A percentile compares a stretch with the other conserved stretches of the same genome.
These are phyloP conservation scores for Drosophila bipectinata DNA, from an alignment of 1,140 invertebrate species.

Conservation along the genomic window DNA sequence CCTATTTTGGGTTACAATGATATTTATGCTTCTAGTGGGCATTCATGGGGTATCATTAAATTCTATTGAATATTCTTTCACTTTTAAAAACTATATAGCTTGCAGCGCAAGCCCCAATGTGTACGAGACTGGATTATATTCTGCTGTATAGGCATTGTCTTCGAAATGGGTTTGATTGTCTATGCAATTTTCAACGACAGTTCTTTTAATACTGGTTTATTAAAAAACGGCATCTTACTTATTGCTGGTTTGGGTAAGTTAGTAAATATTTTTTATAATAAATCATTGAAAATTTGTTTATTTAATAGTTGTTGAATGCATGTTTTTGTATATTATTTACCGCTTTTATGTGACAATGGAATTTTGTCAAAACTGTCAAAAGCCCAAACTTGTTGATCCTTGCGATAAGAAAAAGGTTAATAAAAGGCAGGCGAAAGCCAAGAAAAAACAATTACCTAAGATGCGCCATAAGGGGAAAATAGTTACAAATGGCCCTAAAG, in stretches of 20 bases:
- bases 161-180: conserved; percentile 39
- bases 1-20: conserved; percentile 56
- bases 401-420: neutral
- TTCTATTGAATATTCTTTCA: neutral
- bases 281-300: neutral
- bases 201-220: conserved; percentile 30
- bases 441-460: neutral
- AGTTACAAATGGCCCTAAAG: neutral
- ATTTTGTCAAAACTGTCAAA: neutral
- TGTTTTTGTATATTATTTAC: conserved; percentile 50
- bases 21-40: conserved; percentile 47
- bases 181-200: conserved; percentile 42
- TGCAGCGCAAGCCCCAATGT: conserved; percentile 34
- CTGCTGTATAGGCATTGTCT: conserved; percentile 47
- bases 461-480: neutral
- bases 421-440: neutral
- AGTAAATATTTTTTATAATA: neutral
- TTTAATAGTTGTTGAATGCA: conserved; percentile 46
- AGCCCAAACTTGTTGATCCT: neutral
- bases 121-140: conserved; percentile 59
- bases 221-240: conserved; percentile 30
- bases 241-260: conserved; percentile 33
- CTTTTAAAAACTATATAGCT: neutral
- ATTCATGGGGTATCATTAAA: conserved; percentile 45
- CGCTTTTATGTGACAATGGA: conserved; percentile 43